These are phyloP conservation scores for Istiophorus platypterus DNA, from an alignment of 2,113 vertebrate species.

Conservation along the genomic window DNA sequence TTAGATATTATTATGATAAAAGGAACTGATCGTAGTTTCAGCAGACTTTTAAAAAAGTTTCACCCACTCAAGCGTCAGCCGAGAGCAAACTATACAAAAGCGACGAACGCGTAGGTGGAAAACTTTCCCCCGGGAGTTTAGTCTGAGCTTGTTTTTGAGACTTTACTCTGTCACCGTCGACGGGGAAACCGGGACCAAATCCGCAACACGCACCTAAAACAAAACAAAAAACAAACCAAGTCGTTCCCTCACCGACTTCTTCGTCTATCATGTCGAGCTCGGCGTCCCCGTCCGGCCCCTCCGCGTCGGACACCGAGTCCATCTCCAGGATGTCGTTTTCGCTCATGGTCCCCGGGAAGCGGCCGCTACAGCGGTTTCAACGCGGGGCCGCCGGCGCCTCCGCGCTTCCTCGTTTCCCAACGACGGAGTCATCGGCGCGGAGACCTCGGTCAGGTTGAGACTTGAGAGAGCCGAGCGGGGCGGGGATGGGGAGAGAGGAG, in stretches of 20 bases:
- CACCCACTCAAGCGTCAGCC: too few species aligned
- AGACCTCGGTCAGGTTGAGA: constrained; percentile 45
- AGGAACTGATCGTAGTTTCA: too few species aligned
- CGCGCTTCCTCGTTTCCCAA: constrained; percentile 27
- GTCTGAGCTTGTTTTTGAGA: too few species aligned
- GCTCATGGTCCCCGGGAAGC: constrained; percentile 61
- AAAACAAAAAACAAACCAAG: too few species aligned
- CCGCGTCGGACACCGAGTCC: constrained; percentile 65
- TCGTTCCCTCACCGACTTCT: constrained; percentile 67
- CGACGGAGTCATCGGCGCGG: neutral
- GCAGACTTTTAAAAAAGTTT: neutral
- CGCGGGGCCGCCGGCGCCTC: neutral
- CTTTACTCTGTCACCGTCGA: too few species aligned
- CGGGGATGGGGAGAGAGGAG: too few species aligned
- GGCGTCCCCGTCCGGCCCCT: constrained; percentile 48
- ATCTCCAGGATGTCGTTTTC: constrained; percentile 69
- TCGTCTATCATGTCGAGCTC: constrained; percentile 56
- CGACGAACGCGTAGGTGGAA: neutral
- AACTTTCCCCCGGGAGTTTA: too few species aligned
- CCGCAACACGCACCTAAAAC: neutral
- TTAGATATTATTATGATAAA: too few species aligned
- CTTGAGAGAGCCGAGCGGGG: constrained; percentile 62
- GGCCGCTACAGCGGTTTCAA: too few species aligned
- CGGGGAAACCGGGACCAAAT: too few species aligned
- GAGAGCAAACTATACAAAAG: neutral